Evolutionary conservation across 1,140 invertebrate species (phyloP), one percentile per base, ranked within the genome.

Genomic region (Halyomorpha halys): DNA sequence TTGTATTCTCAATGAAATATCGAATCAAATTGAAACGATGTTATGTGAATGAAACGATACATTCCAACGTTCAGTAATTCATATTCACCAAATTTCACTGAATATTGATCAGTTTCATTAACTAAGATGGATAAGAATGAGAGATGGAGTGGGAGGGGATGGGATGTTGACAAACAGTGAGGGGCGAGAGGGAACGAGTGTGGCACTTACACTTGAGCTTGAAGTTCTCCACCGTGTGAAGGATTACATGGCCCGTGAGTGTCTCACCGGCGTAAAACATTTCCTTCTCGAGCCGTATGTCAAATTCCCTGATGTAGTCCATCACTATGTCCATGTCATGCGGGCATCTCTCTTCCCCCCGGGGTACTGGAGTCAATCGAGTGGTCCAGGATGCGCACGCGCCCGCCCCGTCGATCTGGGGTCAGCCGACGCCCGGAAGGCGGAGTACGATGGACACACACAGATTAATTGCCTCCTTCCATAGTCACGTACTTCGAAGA

Each of bases 231-330:
- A 81, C 77, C 5, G 85, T 88, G 70, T 87, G 80, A 45, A 89
- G 74, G n/a, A 87, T 76, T 9, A 89, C 85, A 65, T 82, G 80
- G 16, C 87, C 87, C 30, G 74, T 76, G 18, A 90, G 74, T 6
- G 76, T 77, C 74, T 89, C 86, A 0, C 87, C 87, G 39, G 87
- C 85, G 72, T 89, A 89, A 74, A 86, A 89, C 74, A 84, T 80
- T 71, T 87, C 86, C 69, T 84, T 85, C 70, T 88, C 86, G 51
- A 90, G 73, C 67, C 84, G 80, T 66, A 90, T 87, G 72, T 90
- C 86, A 71, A 89, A 89, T 72, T 86, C 85, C 65, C 81, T 78
- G 64, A 90, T 87, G 76, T 87, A 87, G 78, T 90, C 87, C 86
- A 90, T 88, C 11, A 49, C 18, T 21, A 25, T 16, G 30, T 60